Evolutionary conservation across 2,888 invertebrate species (phyloP).

Genomic region (Hartigia nigra): DNA sequence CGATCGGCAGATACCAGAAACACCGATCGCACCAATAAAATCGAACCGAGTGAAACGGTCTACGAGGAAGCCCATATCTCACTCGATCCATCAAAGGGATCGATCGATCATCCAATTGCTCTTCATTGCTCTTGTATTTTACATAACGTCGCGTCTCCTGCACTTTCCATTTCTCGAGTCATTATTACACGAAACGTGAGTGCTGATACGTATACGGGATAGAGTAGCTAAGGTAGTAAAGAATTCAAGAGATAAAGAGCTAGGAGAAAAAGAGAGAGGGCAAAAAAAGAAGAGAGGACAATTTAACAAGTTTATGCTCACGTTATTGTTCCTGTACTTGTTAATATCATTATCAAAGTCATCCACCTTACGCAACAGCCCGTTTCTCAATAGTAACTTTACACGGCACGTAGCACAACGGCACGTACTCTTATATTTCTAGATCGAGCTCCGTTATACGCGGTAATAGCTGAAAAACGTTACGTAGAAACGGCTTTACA

Average conservation of each 20-base stretch:
- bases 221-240: not conserved
- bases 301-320: not conserved
- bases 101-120: not conserved
- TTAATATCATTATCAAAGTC: not conserved
- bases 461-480: not conserved
- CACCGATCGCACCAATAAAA: not conserved
- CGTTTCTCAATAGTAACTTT: not conserved
- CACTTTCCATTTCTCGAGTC: not conserved
- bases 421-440: not conserved
- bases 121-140: not conserved
- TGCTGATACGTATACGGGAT: not conserved
- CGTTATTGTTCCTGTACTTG: not conserved
- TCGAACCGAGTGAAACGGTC: not conserved
- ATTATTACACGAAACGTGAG: not conserved
- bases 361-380: not conserved
- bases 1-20: not conserved
- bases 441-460: not conserved
- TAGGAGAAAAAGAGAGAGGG: not conserved
- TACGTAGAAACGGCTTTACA: too few relatives aligned
- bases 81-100: not conserved
- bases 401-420: not conserved
- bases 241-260: too few relatives aligned
- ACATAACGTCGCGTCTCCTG: not conserved
- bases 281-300: not conserved
- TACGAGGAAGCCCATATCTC: not conserved